Base-by-base conservation (phyloP, 1,140 invertebrate genomes). In the Calephelis virginiensis region DNA sequence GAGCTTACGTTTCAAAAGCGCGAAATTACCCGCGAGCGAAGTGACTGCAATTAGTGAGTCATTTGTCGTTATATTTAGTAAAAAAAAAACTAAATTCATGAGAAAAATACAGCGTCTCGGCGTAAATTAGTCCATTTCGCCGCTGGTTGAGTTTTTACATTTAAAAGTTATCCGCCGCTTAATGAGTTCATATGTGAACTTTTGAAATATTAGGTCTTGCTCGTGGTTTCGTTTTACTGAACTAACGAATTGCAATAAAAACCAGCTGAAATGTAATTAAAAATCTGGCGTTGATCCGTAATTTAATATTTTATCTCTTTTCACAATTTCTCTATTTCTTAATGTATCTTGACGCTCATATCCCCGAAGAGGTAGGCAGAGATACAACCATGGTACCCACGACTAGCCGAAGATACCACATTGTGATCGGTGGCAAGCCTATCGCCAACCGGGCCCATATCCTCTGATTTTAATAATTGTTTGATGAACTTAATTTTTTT, bases 31-130 rank as follows among this genome's bases (percentile, higher is more conserved):
- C 64, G 59, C 60, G 28, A 61, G 56, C 60, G 61, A 69, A 62
- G 68, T 46, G 28, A 50, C 50, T 49, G 67, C 66, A 70, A 70
- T 70, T 70, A 70, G 64, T 70, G 68, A 17, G 63, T 70, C 68
- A 66, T 70, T 70, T 50, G 59, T 70, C 61, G 64, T 28, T 49
- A 70, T 65, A 66, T 69, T 62, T 40, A 66, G 64, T 66, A 28
- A 38, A 45, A 65, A 45, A 65, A 56, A 43, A 28, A 46, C 63
- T 61, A 66, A 59, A 63, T 61, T 49, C 48, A 61, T 59, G 59
- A 43, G 50, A 56, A 56, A 62, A 62, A 63, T 40, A 13, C 50
- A 13, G 64, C 12, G n/a, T 65, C 68, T 63, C 68, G 45, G 56
- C 63, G 62, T 65, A 61, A 46, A 62, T 40, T 66, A 66, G 45